phyloP scores from a whole-genome alignment of 2,888 invertebrate genomes.

The Ditula angustiorana region DNA sequence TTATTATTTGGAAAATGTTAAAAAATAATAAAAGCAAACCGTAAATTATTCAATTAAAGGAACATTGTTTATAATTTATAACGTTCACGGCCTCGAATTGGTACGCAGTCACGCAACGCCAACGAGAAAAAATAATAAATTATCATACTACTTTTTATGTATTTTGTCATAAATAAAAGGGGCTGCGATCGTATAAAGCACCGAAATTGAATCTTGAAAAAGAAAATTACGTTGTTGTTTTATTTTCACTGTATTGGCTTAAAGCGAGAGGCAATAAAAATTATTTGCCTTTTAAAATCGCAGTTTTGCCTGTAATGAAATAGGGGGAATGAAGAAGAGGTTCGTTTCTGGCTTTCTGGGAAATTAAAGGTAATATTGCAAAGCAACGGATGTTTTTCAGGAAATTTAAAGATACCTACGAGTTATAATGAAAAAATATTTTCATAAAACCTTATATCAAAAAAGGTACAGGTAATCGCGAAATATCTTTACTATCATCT shows the following conservation, averaged over 20 bases:
- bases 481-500: no score
- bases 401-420: not conserved
- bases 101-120: conserved; percentile 18
- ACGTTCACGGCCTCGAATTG: conserved; percentile 10
- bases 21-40: not conserved
- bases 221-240: conserved; percentile 54
- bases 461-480: no score
- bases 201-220: conserved; percentile 48
- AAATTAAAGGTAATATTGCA: not conserved
- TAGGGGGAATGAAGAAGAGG: conserved; percentile 47
- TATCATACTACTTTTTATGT: conserved; percentile 38
- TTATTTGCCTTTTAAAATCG: conserved; percentile 54
- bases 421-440: no score
- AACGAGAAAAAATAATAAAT: conserved; percentile 26
- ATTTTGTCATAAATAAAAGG: conserved; percentile 42
- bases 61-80: conserved; percentile 8
- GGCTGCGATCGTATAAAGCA: conserved; percentile 48
- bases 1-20: not conserved
- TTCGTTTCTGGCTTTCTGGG: not conserved
- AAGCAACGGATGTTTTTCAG: not conserved
- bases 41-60: conserved; percentile 22
- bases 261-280: conserved; percentile 48
- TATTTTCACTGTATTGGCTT: conserved; percentile 50
- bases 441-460: no score
- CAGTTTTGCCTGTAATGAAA: conserved; percentile 51